Conservation (phyloP, 2,888 invertebrate species). For the Dorcus hopei region DNA sequence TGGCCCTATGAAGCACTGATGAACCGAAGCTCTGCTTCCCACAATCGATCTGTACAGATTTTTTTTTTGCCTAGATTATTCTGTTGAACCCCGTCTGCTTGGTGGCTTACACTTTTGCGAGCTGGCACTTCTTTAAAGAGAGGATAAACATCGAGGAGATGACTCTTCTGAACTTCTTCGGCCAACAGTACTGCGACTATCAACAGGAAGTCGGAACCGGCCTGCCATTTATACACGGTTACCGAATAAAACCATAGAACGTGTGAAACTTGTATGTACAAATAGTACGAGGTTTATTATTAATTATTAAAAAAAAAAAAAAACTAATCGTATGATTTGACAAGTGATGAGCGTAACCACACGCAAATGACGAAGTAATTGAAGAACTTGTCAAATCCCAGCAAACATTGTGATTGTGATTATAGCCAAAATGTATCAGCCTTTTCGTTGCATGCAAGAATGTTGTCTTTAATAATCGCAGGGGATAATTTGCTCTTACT, state of each 20-base stretch:
- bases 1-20: too few relatives aligned
- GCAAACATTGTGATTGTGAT: too few relatives aligned
- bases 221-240: conserved; percentile 84
- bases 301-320: neutral
- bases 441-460: too few relatives aligned
- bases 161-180: conserved; percentile 88
- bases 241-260: conserved; percentile 47
- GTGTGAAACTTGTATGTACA: neutral
- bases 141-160: conserved; percentile 87
- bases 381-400: too few relatives aligned
- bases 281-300: neutral
- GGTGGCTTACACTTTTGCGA: conserved; percentile 73
- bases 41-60: neutral
- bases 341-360: too few relatives aligned
- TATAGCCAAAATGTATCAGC: too few relatives aligned
- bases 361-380: too few relatives aligned
- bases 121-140: conserved; percentile 90
- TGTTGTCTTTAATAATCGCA: too few relatives aligned
- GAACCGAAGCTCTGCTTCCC: too few relatives aligned
- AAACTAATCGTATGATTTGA: neutral
- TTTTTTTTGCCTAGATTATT: conserved; percentile 58
- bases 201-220: conserved; percentile 81
- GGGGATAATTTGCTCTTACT: too few relatives aligned
- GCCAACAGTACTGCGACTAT: conserved; percentile 81
- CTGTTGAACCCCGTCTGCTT: conserved; percentile 88